Evolutionary conservation across 2,113 vertebrate species (phyloP).

Genomic region (Barnardius zonarius): DNA sequence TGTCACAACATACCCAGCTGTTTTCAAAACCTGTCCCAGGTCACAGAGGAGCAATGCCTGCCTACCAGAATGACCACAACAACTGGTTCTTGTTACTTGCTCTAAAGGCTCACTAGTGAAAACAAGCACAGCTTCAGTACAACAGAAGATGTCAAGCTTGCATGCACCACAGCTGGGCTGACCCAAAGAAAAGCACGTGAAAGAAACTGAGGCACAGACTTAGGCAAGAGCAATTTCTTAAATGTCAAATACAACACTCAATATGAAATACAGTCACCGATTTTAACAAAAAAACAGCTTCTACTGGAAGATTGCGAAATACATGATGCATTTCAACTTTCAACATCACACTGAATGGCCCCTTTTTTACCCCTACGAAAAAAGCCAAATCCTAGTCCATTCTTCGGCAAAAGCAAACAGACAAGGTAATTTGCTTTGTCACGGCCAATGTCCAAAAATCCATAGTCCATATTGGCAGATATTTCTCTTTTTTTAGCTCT

Average conservation of each 20-base stretch:
- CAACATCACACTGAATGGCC: not conserved
- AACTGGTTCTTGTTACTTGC: not conserved
- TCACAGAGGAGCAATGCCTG: not conserved
- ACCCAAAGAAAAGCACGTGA: not conserved
- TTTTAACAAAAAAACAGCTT: not conserved
- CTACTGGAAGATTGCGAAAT: not conserved
- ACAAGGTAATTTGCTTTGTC: conserved; percentile 26
- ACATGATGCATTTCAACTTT: not conserved
- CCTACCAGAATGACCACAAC: not conserved
- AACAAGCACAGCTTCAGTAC: not conserved
- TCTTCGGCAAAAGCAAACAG: conserved; percentile 21
- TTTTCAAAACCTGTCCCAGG: not conserved
- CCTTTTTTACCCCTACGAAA: not conserved
- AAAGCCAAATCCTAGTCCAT: not conserved
- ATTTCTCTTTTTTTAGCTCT: not conserved
- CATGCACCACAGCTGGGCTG: not conserved
- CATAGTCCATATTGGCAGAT: conserved; percentile 29
- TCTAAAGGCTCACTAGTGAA: not conserved
- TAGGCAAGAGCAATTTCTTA: not conserved
- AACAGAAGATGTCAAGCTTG: not conserved
- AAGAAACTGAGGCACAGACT: not conserved
- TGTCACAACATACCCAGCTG: not conserved
- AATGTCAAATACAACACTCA: not conserved
- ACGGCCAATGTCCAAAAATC: conserved; percentile 48
- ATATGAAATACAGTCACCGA: not conserved